Base-by-base conservation (phyloP, 2,797 vertebrate species). In the Thaleichthys pacificus region DNA sequence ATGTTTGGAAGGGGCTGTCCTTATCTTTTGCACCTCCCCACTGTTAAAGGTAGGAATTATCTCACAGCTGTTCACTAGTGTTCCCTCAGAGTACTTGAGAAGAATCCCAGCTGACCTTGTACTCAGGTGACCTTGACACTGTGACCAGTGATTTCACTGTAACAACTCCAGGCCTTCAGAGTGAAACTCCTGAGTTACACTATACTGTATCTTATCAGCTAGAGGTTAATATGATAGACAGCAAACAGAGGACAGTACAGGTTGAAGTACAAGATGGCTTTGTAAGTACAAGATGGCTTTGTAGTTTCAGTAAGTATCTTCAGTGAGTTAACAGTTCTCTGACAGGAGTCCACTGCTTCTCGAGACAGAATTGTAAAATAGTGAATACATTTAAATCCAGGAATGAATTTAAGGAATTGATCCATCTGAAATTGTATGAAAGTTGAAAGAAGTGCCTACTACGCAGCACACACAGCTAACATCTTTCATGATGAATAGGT, bases 401-500 rank as follows among this genome's bases (percentile, higher is more conserved):
- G 77, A 86, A 77, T 63, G 66, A 74, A 84, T 80, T 72, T 63
- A 47, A 14, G 9, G 42, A 47, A 12, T 14, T 68, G 61, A 79
- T 88, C 83, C 77, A 73, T 78, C 73, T 79, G 77, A 86, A 86
- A 88, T 82, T 80, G 75, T 82, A 81, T 76, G 70, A 77, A 87
- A 88, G 81, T 87, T 80, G 82, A 78, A 77, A 66, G 64, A 82
- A 85, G 79, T 84, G 87, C 82, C 81, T n/a, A n/a, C 51, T 70
- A 82, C 75, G 74, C 76, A 83, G 85, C 87, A 84, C 63, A 77
- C 3, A 42, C 78, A 72, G 71, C 78, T 85, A 84, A 77, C 82
- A 73, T 77, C 76, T 71, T 30, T 76, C 9, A 72, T 89, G 90
- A 92, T 92, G 82, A 92, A 91, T 89, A 77, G 80, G 76, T 70